Percentiles rank a stretch among this genome's conserved stretches.
Conservation (phyloP, 2,113 vertebrate species). For the Vulpes vulpes region DNA sequence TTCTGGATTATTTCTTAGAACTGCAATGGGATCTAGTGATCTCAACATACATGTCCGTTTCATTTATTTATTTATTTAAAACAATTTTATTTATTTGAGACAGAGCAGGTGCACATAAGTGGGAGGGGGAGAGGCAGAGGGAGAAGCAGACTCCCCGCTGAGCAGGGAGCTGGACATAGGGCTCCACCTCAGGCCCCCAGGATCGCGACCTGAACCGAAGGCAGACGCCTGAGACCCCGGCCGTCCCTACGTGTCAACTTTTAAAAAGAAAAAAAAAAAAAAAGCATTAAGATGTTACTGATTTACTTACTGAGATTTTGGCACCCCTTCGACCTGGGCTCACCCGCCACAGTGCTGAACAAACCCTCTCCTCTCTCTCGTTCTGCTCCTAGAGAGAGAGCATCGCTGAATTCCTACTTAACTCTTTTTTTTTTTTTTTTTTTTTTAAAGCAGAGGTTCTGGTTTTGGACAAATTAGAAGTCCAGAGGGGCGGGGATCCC, state of each 20-base stretch:
- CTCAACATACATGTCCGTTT: neutral
- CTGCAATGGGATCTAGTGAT: neutral
- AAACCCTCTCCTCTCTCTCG: neutral
- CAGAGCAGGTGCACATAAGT: too few relatives aligned
- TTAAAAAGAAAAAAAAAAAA: neutral
- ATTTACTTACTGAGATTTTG: neutral
- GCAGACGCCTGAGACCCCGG: too few relatives aligned
- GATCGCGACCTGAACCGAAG: too few relatives aligned
- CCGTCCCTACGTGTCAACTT: neutral
- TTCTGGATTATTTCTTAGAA: neutral
- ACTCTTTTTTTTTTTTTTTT: neutral
- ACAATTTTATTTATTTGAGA: too few relatives aligned
- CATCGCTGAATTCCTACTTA: neutral
- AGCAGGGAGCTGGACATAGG: too few relatives aligned
- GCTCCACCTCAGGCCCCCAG: too few relatives aligned
- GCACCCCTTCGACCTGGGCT: neutral
- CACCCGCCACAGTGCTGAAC: neutral
- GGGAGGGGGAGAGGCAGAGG: too few relatives aligned
- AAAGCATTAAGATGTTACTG: neutral
- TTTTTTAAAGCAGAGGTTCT: neutral
- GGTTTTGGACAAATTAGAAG: neutral
- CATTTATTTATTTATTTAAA: too few relatives aligned
- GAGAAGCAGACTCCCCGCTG: too few relatives aligned
- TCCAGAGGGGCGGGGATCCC: neutral
- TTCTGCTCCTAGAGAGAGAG: neutral